phyloP scores from a whole-genome alignment of 2,888 invertebrate genomes.

The Polymixis lichenea region DNA sequence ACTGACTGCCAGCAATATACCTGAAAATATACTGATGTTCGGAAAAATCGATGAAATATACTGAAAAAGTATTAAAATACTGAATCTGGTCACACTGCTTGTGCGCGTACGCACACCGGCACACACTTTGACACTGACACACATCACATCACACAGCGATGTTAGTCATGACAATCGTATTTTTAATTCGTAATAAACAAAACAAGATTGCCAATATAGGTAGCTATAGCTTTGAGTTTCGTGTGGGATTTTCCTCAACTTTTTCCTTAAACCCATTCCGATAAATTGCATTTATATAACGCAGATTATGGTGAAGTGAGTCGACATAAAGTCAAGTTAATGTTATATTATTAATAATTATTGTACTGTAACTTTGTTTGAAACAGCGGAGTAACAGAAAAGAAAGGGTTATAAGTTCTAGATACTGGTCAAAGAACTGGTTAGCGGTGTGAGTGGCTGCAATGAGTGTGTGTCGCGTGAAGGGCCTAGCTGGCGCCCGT shows the following conservation, averaged over 20 bases:
- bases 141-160: too few relatives aligned
- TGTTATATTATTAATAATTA: not conserved
- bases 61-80: too few relatives aligned
- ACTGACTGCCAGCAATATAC: too few relatives aligned
- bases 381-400: not conserved
- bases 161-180: too few relatives aligned
- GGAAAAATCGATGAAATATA: too few relatives aligned
- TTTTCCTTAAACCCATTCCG: slow-evolving; percentile 41
- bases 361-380: not conserved
- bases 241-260: slow-evolving; percentile 50
- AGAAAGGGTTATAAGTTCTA: not conserved
- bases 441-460: not conserved
- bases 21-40: too few relatives aligned
- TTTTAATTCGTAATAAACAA: too few relatives aligned
- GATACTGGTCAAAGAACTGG: not conserved
- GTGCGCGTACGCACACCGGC: too few relatives aligned
- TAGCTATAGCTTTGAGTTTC: slow-evolving; percentile 7
- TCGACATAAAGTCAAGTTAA: not conserved
- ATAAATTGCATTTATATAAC: not conserved
- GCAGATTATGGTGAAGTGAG: slow-evolving; percentile 32
- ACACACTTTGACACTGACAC: too few relatives aligned
- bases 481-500: not conserved
- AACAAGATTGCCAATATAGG: too few relatives aligned
- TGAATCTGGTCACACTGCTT: too few relatives aligned
- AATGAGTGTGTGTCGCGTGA: slow-evolving; percentile 18